Percentiles rank a stretch among this genome's conserved stretches.
phyloP scores from a whole-genome alignment of 2,888 invertebrate species.

The Lampropteryx suffumata region DNA sequence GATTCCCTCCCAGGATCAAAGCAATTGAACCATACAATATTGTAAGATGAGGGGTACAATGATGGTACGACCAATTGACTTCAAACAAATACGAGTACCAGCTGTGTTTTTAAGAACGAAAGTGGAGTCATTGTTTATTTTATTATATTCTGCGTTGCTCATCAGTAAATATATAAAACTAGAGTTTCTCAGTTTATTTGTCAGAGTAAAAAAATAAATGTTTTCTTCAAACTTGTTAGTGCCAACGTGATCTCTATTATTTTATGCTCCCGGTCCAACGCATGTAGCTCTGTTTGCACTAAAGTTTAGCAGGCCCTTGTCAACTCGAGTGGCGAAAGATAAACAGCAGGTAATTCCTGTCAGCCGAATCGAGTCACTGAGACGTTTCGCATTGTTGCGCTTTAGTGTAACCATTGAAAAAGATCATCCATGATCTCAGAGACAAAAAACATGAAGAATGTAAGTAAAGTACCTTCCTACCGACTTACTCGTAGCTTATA shows the following conservation, averaged over 20 bases:
- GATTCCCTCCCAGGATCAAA: conserved; percentile 34
- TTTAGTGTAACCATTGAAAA: conserved; percentile 40
- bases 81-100: no score
- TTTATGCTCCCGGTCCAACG: conserved; percentile 44
- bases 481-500: no score
- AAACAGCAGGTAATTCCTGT: conserved; percentile 63
- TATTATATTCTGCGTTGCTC: no score
- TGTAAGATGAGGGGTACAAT: conserved; percentile 34
- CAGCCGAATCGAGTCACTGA: conserved; percentile 50
- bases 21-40: conserved; percentile 14
- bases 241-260: conserved; percentile 7
- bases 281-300: conserved; percentile 55
- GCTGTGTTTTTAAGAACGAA: no score
- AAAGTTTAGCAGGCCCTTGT: conserved; percentile 69
- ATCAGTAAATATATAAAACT: neutral
- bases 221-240: neutral
- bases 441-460: neutral
- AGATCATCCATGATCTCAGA: neutral
- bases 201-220: neutral
- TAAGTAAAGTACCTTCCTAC: no score
- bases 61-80: neutral
- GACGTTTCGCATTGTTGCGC: conserved; percentile 63
- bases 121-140: no score
- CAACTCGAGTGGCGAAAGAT: conserved; percentile 61
- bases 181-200: no score